Conservation (phyloP, 2,113 vertebrate genomes). For the Craseonycteris thonglongyai region DNA sequence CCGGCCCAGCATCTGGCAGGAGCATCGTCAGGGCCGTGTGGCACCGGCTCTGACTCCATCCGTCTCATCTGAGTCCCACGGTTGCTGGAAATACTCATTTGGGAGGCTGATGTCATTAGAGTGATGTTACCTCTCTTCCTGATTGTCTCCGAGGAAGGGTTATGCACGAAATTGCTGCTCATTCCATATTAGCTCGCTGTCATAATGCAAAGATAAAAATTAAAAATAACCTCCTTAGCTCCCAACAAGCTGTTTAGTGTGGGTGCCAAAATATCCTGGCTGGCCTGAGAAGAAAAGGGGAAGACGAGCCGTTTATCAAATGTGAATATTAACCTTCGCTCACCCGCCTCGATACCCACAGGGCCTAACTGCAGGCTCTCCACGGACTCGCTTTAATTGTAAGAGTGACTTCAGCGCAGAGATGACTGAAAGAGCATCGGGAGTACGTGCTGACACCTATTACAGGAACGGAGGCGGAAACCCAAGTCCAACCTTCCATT, state of each 20-base stretch:
- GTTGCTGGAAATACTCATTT: neutral
- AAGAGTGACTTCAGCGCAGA: neutral
- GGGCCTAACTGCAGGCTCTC: neutral
- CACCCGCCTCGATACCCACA: too few species aligned
- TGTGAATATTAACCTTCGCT: neutral
- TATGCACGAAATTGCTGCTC: neutral
- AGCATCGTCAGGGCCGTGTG: too few species aligned
- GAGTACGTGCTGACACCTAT: neutral
- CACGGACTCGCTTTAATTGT: neutral
- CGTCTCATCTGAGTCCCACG: neutral
- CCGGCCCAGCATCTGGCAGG: neutral
- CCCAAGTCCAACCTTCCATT: neutral
- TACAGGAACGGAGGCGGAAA: neutral
- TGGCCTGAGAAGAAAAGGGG: neutral
- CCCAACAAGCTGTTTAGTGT: neutral
- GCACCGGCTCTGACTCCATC: neutral
- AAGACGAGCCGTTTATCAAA: neutral
- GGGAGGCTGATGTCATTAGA: neutral
- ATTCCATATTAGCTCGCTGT: neutral
- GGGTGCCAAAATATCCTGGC: neutral
- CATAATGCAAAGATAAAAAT: neutral
- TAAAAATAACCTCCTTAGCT: neutral
- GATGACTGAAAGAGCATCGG: neutral
- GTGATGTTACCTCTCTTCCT: neutral
- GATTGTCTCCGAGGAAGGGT: neutral